These are phyloP conservation scores for Pyrgilauda ruficollis DNA, from an alignment of 2,113 vertebrate species.

Conservation along the genomic window DNA sequence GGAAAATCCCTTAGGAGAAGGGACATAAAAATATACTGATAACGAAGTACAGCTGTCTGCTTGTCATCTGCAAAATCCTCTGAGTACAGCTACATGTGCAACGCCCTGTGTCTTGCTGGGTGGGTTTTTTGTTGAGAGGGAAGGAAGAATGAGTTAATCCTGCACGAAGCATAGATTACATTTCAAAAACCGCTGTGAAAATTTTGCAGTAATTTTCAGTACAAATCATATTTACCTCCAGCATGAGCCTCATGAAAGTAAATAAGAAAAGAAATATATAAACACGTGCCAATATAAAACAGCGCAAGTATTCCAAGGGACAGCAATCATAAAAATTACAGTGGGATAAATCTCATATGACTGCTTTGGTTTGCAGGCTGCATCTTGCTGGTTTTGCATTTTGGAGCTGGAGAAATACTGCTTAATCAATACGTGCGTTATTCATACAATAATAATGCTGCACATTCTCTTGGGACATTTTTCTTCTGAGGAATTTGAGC, in stretches of 20 bases:
- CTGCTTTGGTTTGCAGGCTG: neutral
- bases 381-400: slow-evolving; percentile 34
- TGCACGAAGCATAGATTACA: neutral
- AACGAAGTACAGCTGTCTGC: neutral
- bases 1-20: neutral
- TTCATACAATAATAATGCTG: neutral
- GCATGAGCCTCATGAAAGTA: neutral
- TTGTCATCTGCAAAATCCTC: neutral
- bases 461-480: neutral
- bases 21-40: neutral
- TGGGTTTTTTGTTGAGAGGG: neutral
- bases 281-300: neutral
- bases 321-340: neutral
- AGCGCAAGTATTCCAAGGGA: neutral
- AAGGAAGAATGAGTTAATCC: neutral
- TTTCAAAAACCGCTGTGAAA: neutral
- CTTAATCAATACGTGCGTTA: neutral
- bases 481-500: neutral
- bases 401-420: neutral
- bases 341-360: neutral
- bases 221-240: neutral
- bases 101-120: neutral
- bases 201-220: neutral
- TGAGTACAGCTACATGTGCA: neutral
- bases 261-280: neutral